These are phyloP conservation scores for Myripristis jacobus DNA, from an alignment of 2,797 vertebrate species.

Conservation along the genomic window DNA sequence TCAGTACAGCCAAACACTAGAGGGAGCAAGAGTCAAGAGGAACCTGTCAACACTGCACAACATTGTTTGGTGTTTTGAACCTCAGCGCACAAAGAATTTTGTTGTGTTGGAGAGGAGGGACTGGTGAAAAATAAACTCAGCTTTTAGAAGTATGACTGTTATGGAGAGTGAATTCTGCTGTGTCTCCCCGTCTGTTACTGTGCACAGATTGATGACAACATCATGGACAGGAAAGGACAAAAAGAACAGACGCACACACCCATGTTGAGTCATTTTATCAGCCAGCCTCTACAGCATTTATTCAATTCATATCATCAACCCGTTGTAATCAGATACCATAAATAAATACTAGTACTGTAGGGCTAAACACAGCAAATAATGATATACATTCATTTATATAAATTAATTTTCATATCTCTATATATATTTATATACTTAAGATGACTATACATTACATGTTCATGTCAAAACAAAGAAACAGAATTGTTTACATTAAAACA, in stretches of 20 bases:
- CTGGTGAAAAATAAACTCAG: neutral
- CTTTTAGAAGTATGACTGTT: conserved; percentile 28
- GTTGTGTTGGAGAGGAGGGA: neutral
- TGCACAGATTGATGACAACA: neutral
- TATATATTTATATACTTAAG: conserved; percentile 72
- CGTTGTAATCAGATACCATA: conserved; percentile 63
- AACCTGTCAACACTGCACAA: neutral
- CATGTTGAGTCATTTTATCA: conserved; percentile 29
- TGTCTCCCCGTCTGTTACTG: neutral
- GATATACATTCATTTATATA: conserved; percentile 84
- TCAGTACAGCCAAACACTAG: conserved; percentile 54
- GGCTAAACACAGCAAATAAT: conserved; percentile 78
- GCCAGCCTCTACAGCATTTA: conserved; percentile 73
- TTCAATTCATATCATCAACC: conserved; percentile 72
- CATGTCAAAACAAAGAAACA: conserved; percentile 78
- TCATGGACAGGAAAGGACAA: no score
- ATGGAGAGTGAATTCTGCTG: neutral
- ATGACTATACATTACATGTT: conserved; percentile 78
- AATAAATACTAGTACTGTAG: conserved; percentile 79
- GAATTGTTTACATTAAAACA: conserved; percentile 82
- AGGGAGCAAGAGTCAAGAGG: conserved; percentile 53
- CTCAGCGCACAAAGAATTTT: neutral
- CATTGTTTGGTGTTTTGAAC: neutral
- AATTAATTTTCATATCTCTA: conserved; percentile 75
- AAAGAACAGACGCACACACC: conserved; percentile 26